Evolutionary conservation across 37 sponge, comb jelly and placozoan species (phyloP).

Genomic region (Petrosia ficiformis): DNA sequence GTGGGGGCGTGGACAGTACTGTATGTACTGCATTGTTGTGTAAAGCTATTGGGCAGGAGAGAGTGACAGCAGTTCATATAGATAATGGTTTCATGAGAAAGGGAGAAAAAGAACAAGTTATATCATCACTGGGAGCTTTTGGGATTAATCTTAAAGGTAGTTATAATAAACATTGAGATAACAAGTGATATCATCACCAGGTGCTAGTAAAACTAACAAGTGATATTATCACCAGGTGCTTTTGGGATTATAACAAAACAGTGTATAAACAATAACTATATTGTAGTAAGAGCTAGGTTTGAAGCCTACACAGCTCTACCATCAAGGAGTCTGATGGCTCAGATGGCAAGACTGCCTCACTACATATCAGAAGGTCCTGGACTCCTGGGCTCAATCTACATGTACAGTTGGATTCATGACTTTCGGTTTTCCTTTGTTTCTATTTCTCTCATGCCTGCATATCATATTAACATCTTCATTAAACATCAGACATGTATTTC

Average conservation of each 20-base stretch:
- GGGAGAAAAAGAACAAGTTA: slow-evolving; percentile 67
- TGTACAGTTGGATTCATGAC: too few species aligned
- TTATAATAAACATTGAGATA: background rate
- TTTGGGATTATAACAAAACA: background rate
- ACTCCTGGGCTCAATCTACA: too few species aligned
- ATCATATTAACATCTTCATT: too few species aligned
- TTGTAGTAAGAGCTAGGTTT: too few species aligned
- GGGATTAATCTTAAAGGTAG: slow-evolving; percentile 68
- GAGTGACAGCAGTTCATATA: slow-evolving; percentile 82
- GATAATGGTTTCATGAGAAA: slow-evolving; percentile 94
- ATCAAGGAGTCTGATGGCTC: too few species aligned
- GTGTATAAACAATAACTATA: background rate
- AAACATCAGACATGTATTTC: too few species aligned
- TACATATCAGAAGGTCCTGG: too few species aligned
- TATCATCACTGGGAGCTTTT: slow-evolving; percentile 62
- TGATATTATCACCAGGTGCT: too few species aligned
- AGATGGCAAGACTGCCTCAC: too few species aligned
- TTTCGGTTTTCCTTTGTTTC: slow-evolving; percentile 7
- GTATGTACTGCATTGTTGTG: slow-evolving; percentile 86
- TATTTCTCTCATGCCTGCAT: background rate
- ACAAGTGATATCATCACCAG: background rate
- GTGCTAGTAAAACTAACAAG: too few species aligned
- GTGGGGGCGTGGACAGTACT: slow-evolving; percentile 95
- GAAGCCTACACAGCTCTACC: too few species aligned
- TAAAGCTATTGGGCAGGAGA: slow-evolving; percentile 63